phyloP scores from a whole-genome alignment of 2,888 invertebrate species.

The Epistrophe eligans region DNA sequence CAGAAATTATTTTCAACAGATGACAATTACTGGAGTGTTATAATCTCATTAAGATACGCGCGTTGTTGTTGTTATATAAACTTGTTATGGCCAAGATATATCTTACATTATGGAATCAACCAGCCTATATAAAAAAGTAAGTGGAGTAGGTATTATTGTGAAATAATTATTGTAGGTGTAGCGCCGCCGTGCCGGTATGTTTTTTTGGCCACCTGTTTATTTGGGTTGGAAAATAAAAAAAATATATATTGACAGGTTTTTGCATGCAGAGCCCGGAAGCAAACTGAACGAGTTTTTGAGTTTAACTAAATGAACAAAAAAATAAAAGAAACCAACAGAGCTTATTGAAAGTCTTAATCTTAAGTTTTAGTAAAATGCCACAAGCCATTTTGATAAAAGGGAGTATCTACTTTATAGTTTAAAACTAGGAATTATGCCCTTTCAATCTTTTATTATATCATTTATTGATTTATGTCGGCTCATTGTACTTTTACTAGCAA shows the following conservation, averaged over 20 bases:
- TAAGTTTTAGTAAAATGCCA: background rate
- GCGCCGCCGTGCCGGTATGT: constrained; percentile 17
- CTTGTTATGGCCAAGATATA: constrained; percentile 39
- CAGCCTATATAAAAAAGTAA: background rate
- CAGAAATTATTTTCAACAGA: constrained; percentile 63
- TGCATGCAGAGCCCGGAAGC: constrained; percentile 16
- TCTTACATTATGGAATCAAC: constrained; percentile 27
- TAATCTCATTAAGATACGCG: constrained; percentile 65
- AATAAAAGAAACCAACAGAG: background rate
- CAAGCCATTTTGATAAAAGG: no score
- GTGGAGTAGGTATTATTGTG: constrained; percentile 17
- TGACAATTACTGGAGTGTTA: constrained; percentile 69
- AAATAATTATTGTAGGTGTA: constrained; percentile 35
- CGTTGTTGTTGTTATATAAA: constrained; percentile 51
- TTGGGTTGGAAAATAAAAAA: constrained; percentile 3
- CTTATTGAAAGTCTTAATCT: background rate
- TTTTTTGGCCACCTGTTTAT: constrained; percentile 24
- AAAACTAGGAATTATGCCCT: no score
- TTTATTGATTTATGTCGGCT: no score
- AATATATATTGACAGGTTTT: constrained; percentile 10
- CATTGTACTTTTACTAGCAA: no score
- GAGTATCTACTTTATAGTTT: no score
- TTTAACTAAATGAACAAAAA: background rate
- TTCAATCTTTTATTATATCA: no score
- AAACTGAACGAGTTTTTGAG: constrained; percentile 3